Conservation (phyloP, 2,113 vertebrate species). For the Trematocara stigmaticum region DNA sequence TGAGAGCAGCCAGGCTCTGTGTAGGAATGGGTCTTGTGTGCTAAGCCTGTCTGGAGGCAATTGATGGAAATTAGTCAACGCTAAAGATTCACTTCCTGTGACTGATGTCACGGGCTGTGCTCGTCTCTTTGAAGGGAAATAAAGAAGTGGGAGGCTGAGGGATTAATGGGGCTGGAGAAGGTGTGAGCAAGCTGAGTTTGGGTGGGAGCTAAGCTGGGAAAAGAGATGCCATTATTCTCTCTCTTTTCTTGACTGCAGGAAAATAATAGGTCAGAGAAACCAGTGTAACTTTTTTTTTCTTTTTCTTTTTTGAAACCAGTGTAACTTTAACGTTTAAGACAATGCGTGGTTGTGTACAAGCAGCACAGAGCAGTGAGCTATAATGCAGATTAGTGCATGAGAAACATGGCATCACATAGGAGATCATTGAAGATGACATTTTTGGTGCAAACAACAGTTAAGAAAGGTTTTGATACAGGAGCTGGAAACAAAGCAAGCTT, state of each 20-base stretch:
- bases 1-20: conserved; percentile 65
- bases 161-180: conserved; percentile 61
- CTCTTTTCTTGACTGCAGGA: neutral
- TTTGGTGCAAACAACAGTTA: neutral
- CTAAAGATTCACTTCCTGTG: conserved; percentile 78
- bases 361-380: neutral
- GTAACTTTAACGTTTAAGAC: neutral
- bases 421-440: neutral
- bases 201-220: conserved; percentile 25
- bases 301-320: neutral
- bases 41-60: conserved; percentile 79
- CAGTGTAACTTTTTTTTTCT: neutral
- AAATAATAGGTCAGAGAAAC: conserved; percentile 30
- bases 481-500: neutral
- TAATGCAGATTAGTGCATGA: neutral
- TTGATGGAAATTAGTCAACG: conserved; percentile 77
- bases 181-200: conserved; percentile 30
- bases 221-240: conserved; percentile 13
- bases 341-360: neutral
- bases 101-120: conserved; percentile 69
- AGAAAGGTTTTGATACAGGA: neutral
- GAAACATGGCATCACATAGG: neutral
- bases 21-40: conserved; percentile 74
- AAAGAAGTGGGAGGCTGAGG: conserved; percentile 54
- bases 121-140: conserved; percentile 70